Evolutionary conservation across 2,888 invertebrate species (phyloP), one percentile per base, ranked within the genome.

Genomic region (Apamea crenata): DNA sequence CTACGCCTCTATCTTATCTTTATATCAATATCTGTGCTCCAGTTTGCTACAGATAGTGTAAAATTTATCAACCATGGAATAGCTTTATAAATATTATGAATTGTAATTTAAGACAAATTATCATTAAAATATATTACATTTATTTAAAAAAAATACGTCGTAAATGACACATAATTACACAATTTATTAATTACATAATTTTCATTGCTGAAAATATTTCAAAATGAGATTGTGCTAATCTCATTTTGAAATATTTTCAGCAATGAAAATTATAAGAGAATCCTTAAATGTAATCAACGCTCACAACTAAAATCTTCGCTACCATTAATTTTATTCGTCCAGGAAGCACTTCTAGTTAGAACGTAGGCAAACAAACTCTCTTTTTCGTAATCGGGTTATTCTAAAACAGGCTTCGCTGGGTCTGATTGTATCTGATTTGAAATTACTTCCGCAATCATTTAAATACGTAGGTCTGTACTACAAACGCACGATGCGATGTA

Each of bases 1-100:
- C 78, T 77, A 77, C 84, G 67, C 32, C 77, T 80, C 80, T 91
- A 93, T 91, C 93, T 94, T 94, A 94, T 95, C 94, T 92, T 80
- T 91, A 88, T 93, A 93, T 93, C 93, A 92, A 92, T 93, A 94
- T 93, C 92, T 90, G 88, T 87, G 94, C 84, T 91, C 94, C 88
- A 94, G 91, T 94, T 94, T 91, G 88, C 88, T 88, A 86, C 79
- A 93, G 95, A 95, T 95, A 95, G 86, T 89, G 87, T 89, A 89
- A 71, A 59, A 86, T 91, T 91, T 93, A 93, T 93, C 92, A 90
- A 83, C 84, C 85, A 90, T 83, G 81, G 78, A 87, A 85, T 71
- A 80, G 77, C 79, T 82, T 81, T 79, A 72, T 77, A 83, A 85
- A 83, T 89, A 87, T 78, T 84, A 69, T 79, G 74, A 47, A 72